phyloP scores from a whole-genome alignment of 2,797 vertebrate species.

The Sibirionetta formosa region DNA sequence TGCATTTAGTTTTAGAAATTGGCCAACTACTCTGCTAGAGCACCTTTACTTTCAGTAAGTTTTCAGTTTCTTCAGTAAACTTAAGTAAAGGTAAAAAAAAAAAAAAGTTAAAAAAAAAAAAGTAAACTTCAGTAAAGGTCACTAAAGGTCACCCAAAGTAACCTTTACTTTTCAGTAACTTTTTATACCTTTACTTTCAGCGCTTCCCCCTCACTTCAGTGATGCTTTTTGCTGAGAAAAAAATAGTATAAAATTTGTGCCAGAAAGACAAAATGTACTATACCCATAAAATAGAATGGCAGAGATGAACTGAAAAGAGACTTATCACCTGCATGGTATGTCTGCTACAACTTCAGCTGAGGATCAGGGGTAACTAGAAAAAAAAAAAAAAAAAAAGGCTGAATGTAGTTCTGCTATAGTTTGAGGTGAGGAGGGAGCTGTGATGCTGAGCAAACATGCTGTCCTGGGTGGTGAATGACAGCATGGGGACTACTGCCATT shows the following conservation, averaged over 20 bases:
- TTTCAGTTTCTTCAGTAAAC: too few relatives aligned
- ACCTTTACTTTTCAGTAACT: too few relatives aligned
- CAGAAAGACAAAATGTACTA: not conserved
- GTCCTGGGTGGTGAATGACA: not conserved
- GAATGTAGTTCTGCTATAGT: not conserved
- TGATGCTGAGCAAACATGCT: not conserved
- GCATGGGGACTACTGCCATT: not conserved
- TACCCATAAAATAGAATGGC: not conserved
- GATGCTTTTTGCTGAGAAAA: not conserved
- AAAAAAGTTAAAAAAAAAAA: too few relatives aligned
- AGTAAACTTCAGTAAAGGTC: too few relatives aligned
- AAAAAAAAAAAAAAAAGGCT: not conserved
- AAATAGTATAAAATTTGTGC: not conserved
- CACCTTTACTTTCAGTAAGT: not conserved
- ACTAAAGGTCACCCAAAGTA: too few relatives aligned
- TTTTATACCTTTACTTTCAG: not conserved
- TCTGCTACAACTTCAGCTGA: not conserved
- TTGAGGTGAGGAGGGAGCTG: not conserved
- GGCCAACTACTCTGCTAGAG: not conserved
- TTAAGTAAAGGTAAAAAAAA: too few relatives aligned
- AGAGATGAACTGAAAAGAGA: not conserved
- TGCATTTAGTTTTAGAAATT: not conserved
- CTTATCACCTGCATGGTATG: not conserved
- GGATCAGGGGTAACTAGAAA: not conserved
- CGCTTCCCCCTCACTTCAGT: not conserved